phyloP scores from a whole-genome alignment of 1,140 invertebrate species.

The Tetramorium alpestre region DNA sequence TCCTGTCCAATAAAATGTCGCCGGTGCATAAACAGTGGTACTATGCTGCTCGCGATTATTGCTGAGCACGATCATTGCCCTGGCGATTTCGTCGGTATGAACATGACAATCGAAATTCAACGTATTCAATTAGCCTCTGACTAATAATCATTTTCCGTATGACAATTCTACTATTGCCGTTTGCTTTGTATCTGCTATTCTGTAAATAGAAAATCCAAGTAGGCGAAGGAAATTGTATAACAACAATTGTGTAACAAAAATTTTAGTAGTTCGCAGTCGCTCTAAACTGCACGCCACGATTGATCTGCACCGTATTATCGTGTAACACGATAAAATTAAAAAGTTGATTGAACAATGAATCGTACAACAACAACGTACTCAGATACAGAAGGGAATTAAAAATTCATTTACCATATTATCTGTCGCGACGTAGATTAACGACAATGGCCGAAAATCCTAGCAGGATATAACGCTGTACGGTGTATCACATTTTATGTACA shows the following conservation, averaged over 20 bases:
- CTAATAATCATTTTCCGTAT: neutral
- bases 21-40: constrained; percentile 68
- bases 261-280: neutral
- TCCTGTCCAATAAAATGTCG: constrained; percentile 77
- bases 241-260: neutral
- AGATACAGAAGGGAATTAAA: neutral
- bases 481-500: constrained; percentile 43
- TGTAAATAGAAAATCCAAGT: neutral
- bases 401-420: constrained; percentile 41
- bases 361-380: neutral
- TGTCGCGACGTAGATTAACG: constrained; percentile 54
- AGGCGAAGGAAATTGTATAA: neutral
- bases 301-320: neutral
- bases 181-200: neutral
- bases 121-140: neutral
- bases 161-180: neutral
- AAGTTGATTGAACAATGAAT: constrained; percentile 1
- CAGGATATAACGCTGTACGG: constrained; percentile 50
- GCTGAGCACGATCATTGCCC: constrained; percentile 36
- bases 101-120: neutral
- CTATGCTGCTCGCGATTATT: constrained; percentile 56
- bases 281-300: neutral
- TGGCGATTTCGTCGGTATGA: neutral
- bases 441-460: constrained; percentile 53
- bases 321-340: neutral